Evolutionary conservation across 2,113 vertebrate genomes (phyloP).

Genomic region (Vidua chalybeata): DNA sequence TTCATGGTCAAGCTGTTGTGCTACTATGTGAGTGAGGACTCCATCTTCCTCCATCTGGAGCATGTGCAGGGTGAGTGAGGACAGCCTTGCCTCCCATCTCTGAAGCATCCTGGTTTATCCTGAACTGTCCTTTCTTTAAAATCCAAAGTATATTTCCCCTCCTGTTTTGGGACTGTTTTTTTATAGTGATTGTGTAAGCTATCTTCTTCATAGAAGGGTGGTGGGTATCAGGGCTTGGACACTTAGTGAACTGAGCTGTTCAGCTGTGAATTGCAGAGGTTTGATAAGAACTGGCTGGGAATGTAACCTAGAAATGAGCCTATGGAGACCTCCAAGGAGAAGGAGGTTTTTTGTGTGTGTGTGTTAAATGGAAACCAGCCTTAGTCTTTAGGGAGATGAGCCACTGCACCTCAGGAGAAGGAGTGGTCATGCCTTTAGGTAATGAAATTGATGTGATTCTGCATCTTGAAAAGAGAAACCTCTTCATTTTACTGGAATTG

Average conservation of each 20-base stretch:
- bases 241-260: neutral
- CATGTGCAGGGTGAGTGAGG: conserved; percentile 85
- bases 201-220: neutral
- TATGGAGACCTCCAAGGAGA: neutral
- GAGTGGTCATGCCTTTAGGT: neutral
- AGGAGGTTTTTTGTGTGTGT: neutral
- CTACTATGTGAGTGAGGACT: conserved; percentile 92
- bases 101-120: neutral
- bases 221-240: neutral
- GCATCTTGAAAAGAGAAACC: neutral
- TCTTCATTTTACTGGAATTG: neutral
- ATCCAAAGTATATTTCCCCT: neutral
- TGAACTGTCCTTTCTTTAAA: neutral
- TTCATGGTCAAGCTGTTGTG: conserved; percentile 92
- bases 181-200: neutral
- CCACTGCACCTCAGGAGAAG: neutral
- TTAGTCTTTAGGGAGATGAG: neutral
- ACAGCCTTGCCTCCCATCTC: neutral
- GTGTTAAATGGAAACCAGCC: neutral
- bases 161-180: neutral
- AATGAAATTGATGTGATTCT: neutral
- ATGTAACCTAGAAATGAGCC: neutral
- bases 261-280: neutral
- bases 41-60: conserved; percentile 93
- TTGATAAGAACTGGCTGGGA: neutral